These are phyloP conservation scores for Teleogryllus oceanicus DNA, from an alignment of 2,888 invertebrate species.

Conservation along the genomic window DNA sequence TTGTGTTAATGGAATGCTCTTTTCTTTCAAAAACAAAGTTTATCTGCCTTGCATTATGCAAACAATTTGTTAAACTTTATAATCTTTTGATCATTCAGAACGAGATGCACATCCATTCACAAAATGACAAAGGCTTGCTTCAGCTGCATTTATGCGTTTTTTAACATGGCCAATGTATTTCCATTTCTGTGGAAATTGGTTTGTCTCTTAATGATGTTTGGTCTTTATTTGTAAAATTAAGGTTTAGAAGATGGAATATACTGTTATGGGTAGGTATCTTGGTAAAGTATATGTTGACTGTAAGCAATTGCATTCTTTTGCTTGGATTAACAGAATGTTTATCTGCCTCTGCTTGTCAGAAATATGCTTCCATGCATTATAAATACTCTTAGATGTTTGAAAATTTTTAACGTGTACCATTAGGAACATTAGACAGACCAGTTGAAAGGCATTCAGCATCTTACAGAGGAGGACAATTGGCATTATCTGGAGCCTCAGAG, in stretches of 20 bases:
- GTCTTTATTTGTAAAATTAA: neutral
- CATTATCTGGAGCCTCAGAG: neutral
- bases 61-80: too few relatives aligned
- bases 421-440: too few relatives aligned
- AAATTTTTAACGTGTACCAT: too few relatives aligned
- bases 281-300: neutral
- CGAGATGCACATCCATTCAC: too few relatives aligned
- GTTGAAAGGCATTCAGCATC: neutral
- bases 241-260: constrained; percentile 3
- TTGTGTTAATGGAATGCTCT: too few relatives aligned
- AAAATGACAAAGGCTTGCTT: constrained; percentile 4
- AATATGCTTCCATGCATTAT: neutral
- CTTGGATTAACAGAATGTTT: too few relatives aligned
- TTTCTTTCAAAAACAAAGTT: too few relatives aligned
- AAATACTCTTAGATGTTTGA: constrained; percentile 12
- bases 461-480: constrained; percentile 4
- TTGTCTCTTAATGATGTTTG: neutral
- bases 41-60: too few relatives aligned
- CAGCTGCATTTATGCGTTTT: neutral
- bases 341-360: too few relatives aligned
- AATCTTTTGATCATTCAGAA: too few relatives aligned
- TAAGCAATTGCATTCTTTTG: too few relatives aligned
- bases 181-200: neutral
- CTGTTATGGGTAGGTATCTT: neutral
- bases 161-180: neutral